Evolutionary conservation across 2,888 invertebrate genomes (phyloP), one percentile per base, ranked within the genome.

Genomic region (Cacoxenus indagator): DNA sequence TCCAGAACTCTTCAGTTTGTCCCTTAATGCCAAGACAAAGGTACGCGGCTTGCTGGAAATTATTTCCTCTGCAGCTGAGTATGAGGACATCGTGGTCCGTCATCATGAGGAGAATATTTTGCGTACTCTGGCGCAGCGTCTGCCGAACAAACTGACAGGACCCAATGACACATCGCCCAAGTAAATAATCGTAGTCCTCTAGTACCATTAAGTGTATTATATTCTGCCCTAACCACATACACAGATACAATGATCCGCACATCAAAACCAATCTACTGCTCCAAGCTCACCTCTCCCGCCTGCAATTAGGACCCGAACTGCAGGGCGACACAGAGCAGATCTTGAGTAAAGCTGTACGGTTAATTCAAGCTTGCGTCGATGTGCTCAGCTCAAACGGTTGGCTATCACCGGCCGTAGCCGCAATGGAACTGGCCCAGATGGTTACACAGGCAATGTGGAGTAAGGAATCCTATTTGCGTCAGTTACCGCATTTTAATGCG

Each of bases 381-480:
- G 97, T 97, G 9, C 88, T 97, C 45, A 95, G 94, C 85, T 96
- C 96, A 55, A 98, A 98, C 82, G 99, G 99, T 37, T 99, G 99
- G 99, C 90, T 99, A 64, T 93, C 96, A 0, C 99, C 99, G 0
- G 99, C 99, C 3, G 96, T 99, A 48, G 97, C 98, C 19, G 98
- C 99, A 81, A 99, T 99, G 99, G 99, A 99, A 89, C 90, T 99
- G 82, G 97, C 99, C 0, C 99, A 99, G 90, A 99, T 99, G 99
- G 96, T 97, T 1, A 99, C 99, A 0, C 99, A 99, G 89, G 99
- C 99, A 9, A 98, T 99, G 98, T 99, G 99, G 98, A 96, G 95
- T 83, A 98, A 98, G 88, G 99, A 99, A 89, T 96, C 97, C 0
- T 98, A 98, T 86, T 91, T 99, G 72, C 94, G 98, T 72, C 99